These are phyloP conservation scores for Rhinoderma darwinii DNA, from an alignment of 2,113 vertebrate genomes.

Conservation along the genomic window DNA sequence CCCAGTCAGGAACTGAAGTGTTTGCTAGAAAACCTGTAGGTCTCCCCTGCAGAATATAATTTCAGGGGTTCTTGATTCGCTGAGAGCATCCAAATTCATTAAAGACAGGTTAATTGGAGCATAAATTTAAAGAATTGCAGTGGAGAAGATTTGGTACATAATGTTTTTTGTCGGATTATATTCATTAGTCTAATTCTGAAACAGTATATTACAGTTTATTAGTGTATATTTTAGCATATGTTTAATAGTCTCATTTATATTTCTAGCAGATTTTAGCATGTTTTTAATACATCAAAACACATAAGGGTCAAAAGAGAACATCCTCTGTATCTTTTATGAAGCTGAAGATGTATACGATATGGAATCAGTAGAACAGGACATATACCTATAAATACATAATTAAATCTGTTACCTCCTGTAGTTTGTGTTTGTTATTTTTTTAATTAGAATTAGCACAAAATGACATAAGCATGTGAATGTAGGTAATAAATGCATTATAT, in stretches of 20 bases:
- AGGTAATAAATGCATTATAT: slow-evolving; percentile 22
- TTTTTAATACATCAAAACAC: not conserved
- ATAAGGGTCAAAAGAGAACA: slow-evolving; percentile 15
- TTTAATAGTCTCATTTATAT: slow-evolving; percentile 10
- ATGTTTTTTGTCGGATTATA: slow-evolving; percentile 3
- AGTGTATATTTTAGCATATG: slow-evolving; percentile 4
- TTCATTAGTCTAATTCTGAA: slow-evolving; percentile 4
- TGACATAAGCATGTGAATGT: not conserved
- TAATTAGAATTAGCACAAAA: not conserved
- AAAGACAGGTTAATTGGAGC: not conserved
- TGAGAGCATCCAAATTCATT: not conserved
- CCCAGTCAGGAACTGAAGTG: too few relatives aligned
- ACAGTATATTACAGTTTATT: not conserved
- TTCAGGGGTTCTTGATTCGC: not conserved
- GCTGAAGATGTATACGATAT: not conserved
- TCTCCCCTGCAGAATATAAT: too few relatives aligned
- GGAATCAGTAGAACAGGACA: not conserved
- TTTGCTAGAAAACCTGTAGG: too few relatives aligned
- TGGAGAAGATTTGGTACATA: not conserved
- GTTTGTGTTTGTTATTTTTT: not conserved
- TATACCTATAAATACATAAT: slow-evolving; percentile 8
- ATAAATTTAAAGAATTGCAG: not conserved
- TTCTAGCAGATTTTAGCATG: not conserved
- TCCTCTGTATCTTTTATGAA: not conserved
- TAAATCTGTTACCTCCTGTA: not conserved